Percentiles rank a stretch among this genome's conserved stretches.
phyloP scores from a whole-genome alignment of 2,113 vertebrate species.

The Monarcha castaneiventris region DNA sequence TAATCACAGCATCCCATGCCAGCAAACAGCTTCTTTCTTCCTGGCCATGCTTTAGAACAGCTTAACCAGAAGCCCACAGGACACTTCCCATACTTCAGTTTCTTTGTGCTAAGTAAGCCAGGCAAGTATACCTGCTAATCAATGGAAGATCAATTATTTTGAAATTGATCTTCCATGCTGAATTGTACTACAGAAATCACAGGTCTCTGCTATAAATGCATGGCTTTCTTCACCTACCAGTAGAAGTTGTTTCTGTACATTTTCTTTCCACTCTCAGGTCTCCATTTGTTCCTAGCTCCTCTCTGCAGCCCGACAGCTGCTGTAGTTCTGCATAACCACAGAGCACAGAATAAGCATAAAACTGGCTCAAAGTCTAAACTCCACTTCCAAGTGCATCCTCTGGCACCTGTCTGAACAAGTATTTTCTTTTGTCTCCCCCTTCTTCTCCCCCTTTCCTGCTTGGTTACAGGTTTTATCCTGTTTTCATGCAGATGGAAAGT shows the following conservation, averaged over 20 bases:
- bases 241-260: neutral
- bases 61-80: neutral
- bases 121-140: neutral
- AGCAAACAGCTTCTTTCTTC: neutral
- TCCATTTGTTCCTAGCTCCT: neutral
- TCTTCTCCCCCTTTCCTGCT: fast-evolving
- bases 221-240: neutral
- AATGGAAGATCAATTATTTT: neutral
- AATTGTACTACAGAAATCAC: neutral
- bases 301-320: neutral
- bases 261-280: neutral
- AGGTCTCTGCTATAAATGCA: neutral
- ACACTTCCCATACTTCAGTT: neutral
- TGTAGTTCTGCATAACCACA: neutral
- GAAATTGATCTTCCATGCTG: too few relatives aligned
- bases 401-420: neutral
- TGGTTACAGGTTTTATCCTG: neutral
- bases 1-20: neutral
- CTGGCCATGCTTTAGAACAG: neutral
- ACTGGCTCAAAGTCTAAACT: neutral
- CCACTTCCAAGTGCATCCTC: neutral
- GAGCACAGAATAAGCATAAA: neutral
- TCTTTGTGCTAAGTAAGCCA: neutral
- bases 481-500: neutral
- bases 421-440: neutral